These are phyloP conservation scores for Betta splendens DNA, from an alignment of 2,797 vertebrate genomes.

Conservation along the genomic window DNA sequence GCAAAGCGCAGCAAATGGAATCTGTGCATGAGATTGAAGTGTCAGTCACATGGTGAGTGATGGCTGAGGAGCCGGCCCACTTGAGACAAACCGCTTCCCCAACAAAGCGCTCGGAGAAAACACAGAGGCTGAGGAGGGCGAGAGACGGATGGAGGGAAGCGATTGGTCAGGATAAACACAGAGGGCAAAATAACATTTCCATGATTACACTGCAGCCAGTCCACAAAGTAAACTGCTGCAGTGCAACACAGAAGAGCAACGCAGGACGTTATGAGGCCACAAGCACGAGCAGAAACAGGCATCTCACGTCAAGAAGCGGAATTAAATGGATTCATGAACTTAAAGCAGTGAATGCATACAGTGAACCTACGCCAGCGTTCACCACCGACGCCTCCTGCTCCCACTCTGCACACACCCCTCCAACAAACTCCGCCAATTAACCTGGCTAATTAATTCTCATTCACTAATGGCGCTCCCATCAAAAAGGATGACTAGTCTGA, in stretches of 20 bases:
- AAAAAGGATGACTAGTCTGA: slow-evolving; percentile 53
- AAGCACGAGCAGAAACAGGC: background rate
- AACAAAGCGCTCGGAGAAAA: slow-evolving; percentile 32
- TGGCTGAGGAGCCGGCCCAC: slow-evolving; percentile 62
- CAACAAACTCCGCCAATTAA: slow-evolving; percentile 67
- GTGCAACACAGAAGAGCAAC: slow-evolving; percentile 3
- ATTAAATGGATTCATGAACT: too few relatives aligned
- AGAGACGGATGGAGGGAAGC: slow-evolving; percentile 9
- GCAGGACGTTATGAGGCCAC: background rate
- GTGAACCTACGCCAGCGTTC: slow-evolving; percentile 4
- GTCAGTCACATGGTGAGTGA: slow-evolving; percentile 76
- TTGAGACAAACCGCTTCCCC: slow-evolving; percentile 47
- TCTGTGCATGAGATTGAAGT: slow-evolving; percentile 78
- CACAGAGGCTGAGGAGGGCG: slow-evolving; percentile 9
- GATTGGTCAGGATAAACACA: slow-evolving; percentile 51
- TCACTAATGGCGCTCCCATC: slow-evolving; percentile 66
- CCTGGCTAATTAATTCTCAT: slow-evolving; percentile 77
- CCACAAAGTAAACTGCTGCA: slow-evolving; percentile 5
- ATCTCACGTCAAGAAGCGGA: background rate
- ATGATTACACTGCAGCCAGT: slow-evolving; percentile 22
- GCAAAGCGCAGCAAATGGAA: slow-evolving; percentile 72
- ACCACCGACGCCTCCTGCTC: slow-evolving; percentile 4
- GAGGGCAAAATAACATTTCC: slow-evolving; percentile 60
- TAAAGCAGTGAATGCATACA: too few relatives aligned
- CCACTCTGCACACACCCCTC: slow-evolving; percentile 32